Conservation (phyloP, 2,888 invertebrate species). For the Eupeodes luniger region DNA sequence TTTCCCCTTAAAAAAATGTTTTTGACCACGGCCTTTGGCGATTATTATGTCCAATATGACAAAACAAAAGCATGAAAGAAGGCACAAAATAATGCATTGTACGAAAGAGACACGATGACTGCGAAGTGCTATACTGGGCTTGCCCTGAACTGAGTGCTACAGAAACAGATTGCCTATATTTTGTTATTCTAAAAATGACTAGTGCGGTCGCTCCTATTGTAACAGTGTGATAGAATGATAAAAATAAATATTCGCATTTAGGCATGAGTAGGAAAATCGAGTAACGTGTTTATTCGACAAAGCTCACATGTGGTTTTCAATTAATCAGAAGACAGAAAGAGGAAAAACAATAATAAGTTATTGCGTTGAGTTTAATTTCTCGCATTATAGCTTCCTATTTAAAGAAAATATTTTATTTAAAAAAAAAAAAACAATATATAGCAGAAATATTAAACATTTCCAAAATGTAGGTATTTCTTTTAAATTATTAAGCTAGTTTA, state of each 20-base stretch:
- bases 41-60: not conserved
- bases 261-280: slow-evolving; percentile 18
- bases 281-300: not conserved
- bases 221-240: not conserved
- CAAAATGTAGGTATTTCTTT: not conserved
- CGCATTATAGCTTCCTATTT: not conserved
- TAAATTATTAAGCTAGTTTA: not conserved
- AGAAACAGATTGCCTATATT: slow-evolving; percentile 1
- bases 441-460: too few relatives aligned
- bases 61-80: slow-evolving; percentile 2
- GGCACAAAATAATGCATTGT: slow-evolving; percentile 38
- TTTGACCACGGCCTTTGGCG: not conserved
- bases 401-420: not conserved
- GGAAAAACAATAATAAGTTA: slow-evolving; percentile 26
- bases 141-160: not conserved
- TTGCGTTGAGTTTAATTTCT: not conserved
- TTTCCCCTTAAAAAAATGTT: not conserved
- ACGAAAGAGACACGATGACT: slow-evolving; percentile 27
- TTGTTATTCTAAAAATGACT: slow-evolving; percentile 1
- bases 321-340: not conserved
- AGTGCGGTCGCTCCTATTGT: slow-evolving; percentile 4
- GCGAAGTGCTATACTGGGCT: slow-evolving; percentile 4
- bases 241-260: slow-evolving; percentile 27
- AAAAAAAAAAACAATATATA: not conserved
- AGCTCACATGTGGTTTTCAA: slow-evolving; percentile 47